Evolutionary conservation across 2,888 invertebrate species (phyloP).

Genomic region (Rhagonycha fulva): DNA sequence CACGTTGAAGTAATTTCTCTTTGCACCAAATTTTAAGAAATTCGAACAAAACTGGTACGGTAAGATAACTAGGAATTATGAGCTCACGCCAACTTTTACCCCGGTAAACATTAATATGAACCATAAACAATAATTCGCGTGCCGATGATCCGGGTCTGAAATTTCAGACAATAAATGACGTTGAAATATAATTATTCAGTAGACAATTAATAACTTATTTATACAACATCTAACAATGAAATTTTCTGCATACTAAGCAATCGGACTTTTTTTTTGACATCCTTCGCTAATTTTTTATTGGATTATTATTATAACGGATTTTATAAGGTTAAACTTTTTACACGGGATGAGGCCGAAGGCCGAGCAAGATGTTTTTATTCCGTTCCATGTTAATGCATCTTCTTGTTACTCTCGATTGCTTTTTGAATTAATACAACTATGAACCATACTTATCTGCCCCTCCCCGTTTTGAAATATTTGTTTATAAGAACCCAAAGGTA

Average conservation of each 20-base stretch:
- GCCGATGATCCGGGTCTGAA: background rate
- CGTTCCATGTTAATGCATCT: too few species aligned
- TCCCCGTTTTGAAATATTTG: too few species aligned
- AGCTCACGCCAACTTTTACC: background rate
- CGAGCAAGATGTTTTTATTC: too few species aligned
- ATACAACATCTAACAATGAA: background rate
- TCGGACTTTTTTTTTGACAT: too few species aligned
- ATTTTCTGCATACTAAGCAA: background rate
- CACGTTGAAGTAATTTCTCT: background rate
- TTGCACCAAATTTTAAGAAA: background rate
- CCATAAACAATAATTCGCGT: background rate
- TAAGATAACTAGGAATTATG: background rate
- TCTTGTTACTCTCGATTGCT: too few species aligned
- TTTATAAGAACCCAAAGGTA: too few species aligned
- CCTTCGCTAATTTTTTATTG: too few species aligned
- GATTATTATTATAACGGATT: too few species aligned
- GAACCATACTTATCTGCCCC: too few species aligned
- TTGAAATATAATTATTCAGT: background rate
- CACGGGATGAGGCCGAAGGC: too few species aligned
- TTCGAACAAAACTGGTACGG: background rate
- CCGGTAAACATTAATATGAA: background rate
- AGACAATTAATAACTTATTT: background rate
- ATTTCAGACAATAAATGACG: background rate
- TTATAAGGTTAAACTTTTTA: too few species aligned
- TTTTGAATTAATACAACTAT: too few species aligned